phyloP scores from a whole-genome alignment of 2,888 invertebrate genomes.

The Rhaphigaster nebulosa region DNA sequence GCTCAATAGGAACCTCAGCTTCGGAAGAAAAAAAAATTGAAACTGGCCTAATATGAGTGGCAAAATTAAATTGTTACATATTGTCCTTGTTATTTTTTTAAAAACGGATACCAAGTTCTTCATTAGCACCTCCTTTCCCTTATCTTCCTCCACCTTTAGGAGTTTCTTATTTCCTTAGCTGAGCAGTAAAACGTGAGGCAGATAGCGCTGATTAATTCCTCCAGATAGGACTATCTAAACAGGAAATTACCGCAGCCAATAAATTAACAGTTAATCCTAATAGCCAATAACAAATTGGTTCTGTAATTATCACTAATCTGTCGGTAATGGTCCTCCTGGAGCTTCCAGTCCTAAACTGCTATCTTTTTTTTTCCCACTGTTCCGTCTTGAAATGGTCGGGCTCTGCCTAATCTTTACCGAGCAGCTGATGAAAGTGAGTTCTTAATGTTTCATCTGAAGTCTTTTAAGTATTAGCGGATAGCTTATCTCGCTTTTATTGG shows the following conservation, averaged over 20 bases:
- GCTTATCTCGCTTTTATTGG: background rate
- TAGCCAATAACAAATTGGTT: slow-evolving; percentile 31
- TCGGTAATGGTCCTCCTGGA: background rate
- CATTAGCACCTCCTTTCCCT: background rate
- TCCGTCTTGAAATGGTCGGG: background rate
- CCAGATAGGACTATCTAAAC: slow-evolving; percentile 10
- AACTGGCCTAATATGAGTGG: no score
- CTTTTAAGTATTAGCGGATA: background rate
- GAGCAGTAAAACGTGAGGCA: background rate
- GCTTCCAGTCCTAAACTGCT: background rate
- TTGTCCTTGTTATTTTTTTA: background rate
- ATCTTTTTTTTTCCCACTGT: background rate
- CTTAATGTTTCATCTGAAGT: background rate
- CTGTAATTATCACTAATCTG: slow-evolving; percentile 26
- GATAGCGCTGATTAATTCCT: slow-evolving; percentile 19
- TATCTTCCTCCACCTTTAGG: background rate
- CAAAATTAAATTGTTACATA: no score
- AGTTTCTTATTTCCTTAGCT: background rate
- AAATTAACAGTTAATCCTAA: slow-evolving; percentile 41
- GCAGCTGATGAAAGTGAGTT: background rate
- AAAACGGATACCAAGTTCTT: background rate
- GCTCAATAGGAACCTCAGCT: no score
- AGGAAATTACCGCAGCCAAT: slow-evolving; percentile 30
- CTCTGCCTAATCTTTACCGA: background rate
- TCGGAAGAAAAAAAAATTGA: no score